Evolutionary conservation across 2,888 invertebrate species (phyloP).

Genomic region (Eupithecia subumbrata): DNA sequence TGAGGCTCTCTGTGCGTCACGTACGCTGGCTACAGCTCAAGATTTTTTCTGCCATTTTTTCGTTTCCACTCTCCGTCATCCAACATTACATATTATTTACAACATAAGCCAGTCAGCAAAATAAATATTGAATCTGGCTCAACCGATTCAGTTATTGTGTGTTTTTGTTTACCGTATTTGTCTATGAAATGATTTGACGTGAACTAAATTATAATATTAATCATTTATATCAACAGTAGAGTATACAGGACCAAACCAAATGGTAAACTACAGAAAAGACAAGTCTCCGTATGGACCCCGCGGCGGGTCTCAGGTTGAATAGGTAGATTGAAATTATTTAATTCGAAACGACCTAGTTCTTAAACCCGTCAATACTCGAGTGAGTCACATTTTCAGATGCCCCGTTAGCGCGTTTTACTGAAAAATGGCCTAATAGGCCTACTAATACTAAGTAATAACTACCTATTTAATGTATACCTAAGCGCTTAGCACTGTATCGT

Average conservation of each 20-base stretch:
- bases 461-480: too few relatives aligned
- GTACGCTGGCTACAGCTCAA: neutral
- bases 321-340: neutral
- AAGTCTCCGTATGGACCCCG: neutral
- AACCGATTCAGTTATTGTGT: neutral
- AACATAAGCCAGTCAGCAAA: neutral
- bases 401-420: neutral
- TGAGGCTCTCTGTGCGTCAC: neutral
- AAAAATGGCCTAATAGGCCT: too few relatives aligned
- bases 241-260: neutral
- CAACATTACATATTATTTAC: neutral
- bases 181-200: neutral
- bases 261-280: neutral
- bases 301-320: neutral
- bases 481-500: too few relatives aligned
- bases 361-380: neutral
- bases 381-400: neutral
- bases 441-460: too few relatives aligned
- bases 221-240: neutral
- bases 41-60: neutral
- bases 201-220: neutral
- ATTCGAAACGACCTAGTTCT: neutral
- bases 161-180: neutral
- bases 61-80: neutral
- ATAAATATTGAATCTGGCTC: slow-evolving; percentile 4